Base-by-base conservation (phyloP, 2,888 invertebrate genomes). In the Chrysolina americana region DNA sequence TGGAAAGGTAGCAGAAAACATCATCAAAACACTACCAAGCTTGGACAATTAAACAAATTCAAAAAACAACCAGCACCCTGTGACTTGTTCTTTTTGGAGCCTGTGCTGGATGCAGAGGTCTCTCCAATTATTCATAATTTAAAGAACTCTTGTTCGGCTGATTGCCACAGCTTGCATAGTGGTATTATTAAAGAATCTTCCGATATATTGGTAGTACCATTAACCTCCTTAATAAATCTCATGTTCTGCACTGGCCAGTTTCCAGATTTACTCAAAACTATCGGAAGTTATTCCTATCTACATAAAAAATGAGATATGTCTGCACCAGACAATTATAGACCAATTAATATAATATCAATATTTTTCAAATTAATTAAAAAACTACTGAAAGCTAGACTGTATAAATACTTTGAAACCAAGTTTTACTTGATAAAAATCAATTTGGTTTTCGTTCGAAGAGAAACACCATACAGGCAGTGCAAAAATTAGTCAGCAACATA, bases 181-280 rank as follows among this genome's bases (percentile, higher is more conserved):
- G 23, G 56, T 23, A 56, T 56, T 56, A 56, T 56, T 56, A 56
- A 56, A 56, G 56, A 23, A 56, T 56, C 56, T 17, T 56, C 56
- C 2, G 56, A 56, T 44, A 44, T 44, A 2, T 44, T 44, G 8
- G 44, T 44, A 44, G 44, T 15, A 13, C 44, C 44, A 44, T 44
- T 44, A 44, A 44, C 44, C 28, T 28, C 28, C 28, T 5, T 28
- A 5, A 28, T 28, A 5, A 28, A 28, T 28, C 28, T 28, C 28
- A 28, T 28, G 28, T 28, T 28, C 28, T 28, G 28, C 5, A 28
- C 28, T 28, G 28, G 28, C 28, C 28, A 44, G 44, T 44, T 44
- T 44, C 44, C 44, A 44, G 44, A 6, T 44, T 2, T 44, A 44
- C 8, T 44, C 44, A 44, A 44, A 44, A n/a, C 8, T 44, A 44